These are phyloP conservation scores for Nasonia giraulti DNA, from an alignment of 1,140 invertebrate species.

Conservation along the genomic window DNA sequence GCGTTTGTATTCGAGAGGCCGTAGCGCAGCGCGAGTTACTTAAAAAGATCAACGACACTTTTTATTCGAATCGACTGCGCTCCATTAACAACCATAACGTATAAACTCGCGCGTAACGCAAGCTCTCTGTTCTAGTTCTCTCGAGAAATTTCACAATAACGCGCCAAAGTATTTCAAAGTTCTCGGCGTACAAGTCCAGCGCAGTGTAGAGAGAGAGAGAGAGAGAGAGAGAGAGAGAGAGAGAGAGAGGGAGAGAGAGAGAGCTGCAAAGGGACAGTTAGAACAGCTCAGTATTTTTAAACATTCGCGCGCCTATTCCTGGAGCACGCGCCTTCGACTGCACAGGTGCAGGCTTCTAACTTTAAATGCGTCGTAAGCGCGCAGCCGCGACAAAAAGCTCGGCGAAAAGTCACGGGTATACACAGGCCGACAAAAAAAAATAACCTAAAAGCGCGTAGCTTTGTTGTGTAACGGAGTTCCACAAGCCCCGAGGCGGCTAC, in stretches of 20 bases:
- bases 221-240: too few relatives aligned
- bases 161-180: background rate
- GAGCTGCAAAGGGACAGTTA: background rate
- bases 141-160: background rate
- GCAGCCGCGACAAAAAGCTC: too few relatives aligned
- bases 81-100: background rate
- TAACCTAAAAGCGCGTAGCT: too few relatives aligned
- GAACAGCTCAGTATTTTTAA: conserved; percentile 41
- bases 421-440: background rate
- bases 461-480: too few relatives aligned
- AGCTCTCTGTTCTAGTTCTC: too few relatives aligned
- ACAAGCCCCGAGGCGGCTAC: too few relatives aligned
- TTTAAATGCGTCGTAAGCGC: background rate
- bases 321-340: conserved; percentile 21
- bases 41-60: background rate
- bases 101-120: too few relatives aligned
- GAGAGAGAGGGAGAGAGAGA: too few relatives aligned
- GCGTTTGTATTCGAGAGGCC: conserved; percentile 7
- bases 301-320: conserved; percentile 29
- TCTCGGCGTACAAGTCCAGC: background rate
- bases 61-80: background rate
- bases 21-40: conserved; percentile 63
- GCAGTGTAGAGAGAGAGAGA: too few relatives aligned
- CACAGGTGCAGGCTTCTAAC: conserved; percentile 2
- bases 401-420: background rate